Evolutionary conservation across 2,888 invertebrate genomes (phyloP), one percentile per base, ranked within the genome.

Genomic region (Cyaniris semiargus): DNA sequence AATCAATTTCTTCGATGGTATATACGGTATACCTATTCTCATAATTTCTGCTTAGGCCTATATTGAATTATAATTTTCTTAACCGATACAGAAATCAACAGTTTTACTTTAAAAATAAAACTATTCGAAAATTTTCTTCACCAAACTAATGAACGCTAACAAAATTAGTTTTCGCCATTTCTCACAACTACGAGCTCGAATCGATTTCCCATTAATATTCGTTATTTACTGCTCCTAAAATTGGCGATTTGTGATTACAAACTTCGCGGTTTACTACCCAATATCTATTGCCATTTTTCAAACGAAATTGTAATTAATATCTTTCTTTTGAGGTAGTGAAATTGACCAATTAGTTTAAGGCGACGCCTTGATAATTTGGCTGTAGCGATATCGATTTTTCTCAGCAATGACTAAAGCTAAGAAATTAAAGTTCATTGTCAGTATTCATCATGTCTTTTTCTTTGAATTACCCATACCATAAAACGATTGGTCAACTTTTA

Each of bases 241-340:
- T 74, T 74, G 74, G 74, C 74, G 74, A 74, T 74, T 74, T 74
- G 74, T 53, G 74, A 74, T 74, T 53, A 74, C 74, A 74, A 74
- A 74, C 27, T 74, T 74, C 18, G 74, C 53, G 18, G 31, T 74
- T 48, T 74, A 74, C 48, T 74, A 53, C 27, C 27, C 66, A 66
- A 66, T 48, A 71, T 38, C 71, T 71, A 71, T 71, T 21, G 18
- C 38, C n/a, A 38, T 71, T 71, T 71, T 71, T 38, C 71, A 38
- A 71, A 38, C 38, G 38, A 4, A 38, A 18, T 38, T 18, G 10
- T 71, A 38, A 71, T 71, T 71, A 71, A 71, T 71, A 38, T 10
- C 8, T 71, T 71, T 10, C n/a, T 71, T 71, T 38, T 38, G 7
- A 18, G 27, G 27, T 15, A 6, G 15, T 27, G 27, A 66, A 60